A percentile compares a stretch with the other conserved stretches of the same genome.
phyloP scores from a whole-genome alignment of 2,797 vertebrate species.

The Malurus leucopterus region DNA sequence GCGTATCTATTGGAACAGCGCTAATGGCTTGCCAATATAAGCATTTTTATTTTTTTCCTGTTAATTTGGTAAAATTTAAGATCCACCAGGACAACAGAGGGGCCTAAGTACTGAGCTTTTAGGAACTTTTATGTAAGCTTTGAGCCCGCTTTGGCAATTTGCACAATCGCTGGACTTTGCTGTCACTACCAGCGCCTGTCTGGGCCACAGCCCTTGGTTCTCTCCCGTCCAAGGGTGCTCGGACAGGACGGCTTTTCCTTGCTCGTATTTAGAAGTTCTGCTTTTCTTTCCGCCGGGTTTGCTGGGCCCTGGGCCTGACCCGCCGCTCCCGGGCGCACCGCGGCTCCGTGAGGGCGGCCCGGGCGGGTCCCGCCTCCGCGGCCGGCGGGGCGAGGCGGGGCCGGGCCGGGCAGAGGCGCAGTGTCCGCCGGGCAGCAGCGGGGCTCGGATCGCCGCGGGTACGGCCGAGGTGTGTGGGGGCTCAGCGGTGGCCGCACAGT shows the following conservation, averaged over 20 bases:
- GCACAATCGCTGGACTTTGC: fast-evolving
- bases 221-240: fast-evolving
- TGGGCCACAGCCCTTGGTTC: fast-evolving
- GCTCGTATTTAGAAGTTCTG: fast-evolving
- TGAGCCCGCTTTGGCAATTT: fast-evolving
- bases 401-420: neutral
- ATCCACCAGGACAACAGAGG: neutral
- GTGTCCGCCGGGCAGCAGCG: neutral
- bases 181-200: fast-evolving
- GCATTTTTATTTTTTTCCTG: neutral
- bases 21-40: neutral
- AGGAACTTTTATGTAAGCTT: neutral
- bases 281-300: fast-evolving
- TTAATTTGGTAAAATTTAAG: neutral
- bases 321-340: neutral
- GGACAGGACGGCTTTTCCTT: fast-evolving
- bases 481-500: neutral
- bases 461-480: neutral
- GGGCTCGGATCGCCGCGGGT: neutral
- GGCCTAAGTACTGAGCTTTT: neutral
- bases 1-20: fast-evolving
- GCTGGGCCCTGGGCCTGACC: fast-evolving
- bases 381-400: neutral
- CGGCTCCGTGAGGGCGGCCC: neutral
- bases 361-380: neutral